Percentiles rank a stretch among this genome's conserved stretches.
These are phyloP conservation scores for Ophion costatus DNA, from an alignment of 2,888 invertebrate genomes.

Conservation along the genomic window DNA sequence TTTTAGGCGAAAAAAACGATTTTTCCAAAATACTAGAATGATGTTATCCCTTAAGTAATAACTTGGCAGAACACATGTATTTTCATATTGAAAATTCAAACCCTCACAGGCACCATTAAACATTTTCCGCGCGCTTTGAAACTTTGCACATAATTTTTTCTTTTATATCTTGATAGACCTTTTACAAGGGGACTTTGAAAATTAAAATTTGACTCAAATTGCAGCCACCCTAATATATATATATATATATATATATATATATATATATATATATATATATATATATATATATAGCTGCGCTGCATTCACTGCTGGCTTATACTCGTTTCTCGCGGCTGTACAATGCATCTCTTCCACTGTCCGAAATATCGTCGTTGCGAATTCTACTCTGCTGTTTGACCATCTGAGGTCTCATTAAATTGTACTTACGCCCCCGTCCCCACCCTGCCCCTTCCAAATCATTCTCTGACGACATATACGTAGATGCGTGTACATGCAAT, in stretches of 20 bases:
- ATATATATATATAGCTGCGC: slow-evolving; percentile 30
- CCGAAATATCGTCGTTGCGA: slow-evolving; percentile 31
- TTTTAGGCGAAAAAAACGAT: too few species aligned
- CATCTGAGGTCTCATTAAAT: slow-evolving; percentile 28
- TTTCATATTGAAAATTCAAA: too few species aligned
- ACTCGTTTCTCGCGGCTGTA: slow-evolving; percentile 53
- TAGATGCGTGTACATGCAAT: neutral
- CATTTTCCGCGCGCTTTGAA: too few species aligned
- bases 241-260: slow-evolving; percentile 56
- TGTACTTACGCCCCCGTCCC: neutral
- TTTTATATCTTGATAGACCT: too few species aligned
- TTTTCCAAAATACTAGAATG: too few species aligned
- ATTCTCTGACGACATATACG: neutral
- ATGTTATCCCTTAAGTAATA: too few species aligned
- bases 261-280: slow-evolving; percentile 51
- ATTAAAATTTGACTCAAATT: too few species aligned
- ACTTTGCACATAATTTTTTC: too few species aligned
- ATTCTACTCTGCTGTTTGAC: slow-evolving; percentile 7
- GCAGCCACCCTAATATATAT: neutral
- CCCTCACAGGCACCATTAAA: too few species aligned
- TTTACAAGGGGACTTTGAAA: too few species aligned
- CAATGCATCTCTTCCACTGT: slow-evolving; percentile 23
- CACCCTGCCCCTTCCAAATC: neutral
- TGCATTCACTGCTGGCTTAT: slow-evolving; percentile 45
- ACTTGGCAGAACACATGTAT: too few species aligned